Base-by-base conservation (phyloP, 2,888 invertebrate genomes). In the Drosophila picticornis region DNA sequence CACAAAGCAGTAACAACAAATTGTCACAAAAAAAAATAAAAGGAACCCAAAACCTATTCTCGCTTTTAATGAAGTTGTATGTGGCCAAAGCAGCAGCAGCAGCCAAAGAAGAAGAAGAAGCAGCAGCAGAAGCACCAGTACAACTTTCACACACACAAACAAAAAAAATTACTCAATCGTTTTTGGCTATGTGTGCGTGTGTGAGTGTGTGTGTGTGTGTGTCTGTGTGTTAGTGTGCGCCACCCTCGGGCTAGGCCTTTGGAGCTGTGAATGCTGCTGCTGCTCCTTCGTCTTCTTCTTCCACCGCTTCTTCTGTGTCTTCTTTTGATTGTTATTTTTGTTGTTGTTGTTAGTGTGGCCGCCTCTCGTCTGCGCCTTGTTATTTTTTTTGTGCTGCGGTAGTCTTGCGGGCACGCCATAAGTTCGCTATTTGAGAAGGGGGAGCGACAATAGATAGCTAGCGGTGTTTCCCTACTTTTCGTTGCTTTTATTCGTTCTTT, bases 311-410 rank as follows among this genome's bases (percentile, higher is more conserved):
- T 16, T 48, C n/a, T 40, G 6, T 51, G 34, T 22, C 31, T 50
- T 13, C 36, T 38, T 46, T 16, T 19, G 38, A 27, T 34, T 27
- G 13, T 48, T 69, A 27, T 72, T 75, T 46, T 65, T 66, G 50
- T 65, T 66, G 55, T 53, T 77, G 68, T 46, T 69, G 60, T 60
- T 72, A 65, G 60, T 75, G 46, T 74, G 67, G 84, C 78, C 72
- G 87, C 81, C 87, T 83, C 84, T 81, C 86, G 87, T 88, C 87
- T 84, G 81, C 76, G 87, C 71, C 84, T 84, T 84, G 84, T 89
- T 89, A 78, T 89, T 75, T 84, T 84, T 76, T 85, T 83, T 73
- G 75, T 61, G 59, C 56, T 76, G 77, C 51, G 77, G 66, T 66
- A 52, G 66, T 57, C 34, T 58, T 68, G 67, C 19, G 13, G 65